phyloP scores from a whole-genome alignment of 2,888 invertebrate genomes.

The Ectemnius lituratus region DNA sequence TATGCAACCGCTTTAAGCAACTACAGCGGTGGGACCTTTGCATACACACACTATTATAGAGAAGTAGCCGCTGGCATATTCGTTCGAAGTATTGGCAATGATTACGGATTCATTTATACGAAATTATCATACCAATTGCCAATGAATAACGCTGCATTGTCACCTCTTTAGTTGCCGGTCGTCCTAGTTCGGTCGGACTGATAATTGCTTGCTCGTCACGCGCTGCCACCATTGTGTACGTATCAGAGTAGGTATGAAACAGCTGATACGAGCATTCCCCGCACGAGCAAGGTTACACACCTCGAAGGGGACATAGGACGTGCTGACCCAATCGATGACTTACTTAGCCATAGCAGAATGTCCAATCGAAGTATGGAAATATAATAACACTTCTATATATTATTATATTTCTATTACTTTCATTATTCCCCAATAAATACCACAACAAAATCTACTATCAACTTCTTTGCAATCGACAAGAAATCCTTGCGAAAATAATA shows the following conservation, averaged over 20 bases:
- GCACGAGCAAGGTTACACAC: constrained; percentile 55
- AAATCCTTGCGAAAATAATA: no score
- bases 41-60: no score
- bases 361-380: neutral
- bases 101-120: no score
- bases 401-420: no score
- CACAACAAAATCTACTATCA: no score
- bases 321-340: constrained; percentile 27
- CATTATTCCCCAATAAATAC: no score
- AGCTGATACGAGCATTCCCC: constrained; percentile 63
- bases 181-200: constrained; percentile 34
- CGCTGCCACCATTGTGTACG: constrained; percentile 60
- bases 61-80: no score
- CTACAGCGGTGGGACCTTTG: no score
- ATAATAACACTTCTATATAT: no score
- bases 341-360: constrained; percentile 24
- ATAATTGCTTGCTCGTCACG: constrained; percentile 60
- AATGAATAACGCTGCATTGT: constrained; percentile 13
- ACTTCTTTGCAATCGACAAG: no score
- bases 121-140: no score
- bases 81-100: no score
- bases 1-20: neutral
- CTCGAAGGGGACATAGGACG: constrained; percentile 41
- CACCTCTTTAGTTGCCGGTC: constrained; percentile 20
- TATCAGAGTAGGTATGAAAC: constrained; percentile 51